Evolutionary conservation across 2,888 invertebrate species (phyloP).

Genomic region (Synergus japonicus): DNA sequence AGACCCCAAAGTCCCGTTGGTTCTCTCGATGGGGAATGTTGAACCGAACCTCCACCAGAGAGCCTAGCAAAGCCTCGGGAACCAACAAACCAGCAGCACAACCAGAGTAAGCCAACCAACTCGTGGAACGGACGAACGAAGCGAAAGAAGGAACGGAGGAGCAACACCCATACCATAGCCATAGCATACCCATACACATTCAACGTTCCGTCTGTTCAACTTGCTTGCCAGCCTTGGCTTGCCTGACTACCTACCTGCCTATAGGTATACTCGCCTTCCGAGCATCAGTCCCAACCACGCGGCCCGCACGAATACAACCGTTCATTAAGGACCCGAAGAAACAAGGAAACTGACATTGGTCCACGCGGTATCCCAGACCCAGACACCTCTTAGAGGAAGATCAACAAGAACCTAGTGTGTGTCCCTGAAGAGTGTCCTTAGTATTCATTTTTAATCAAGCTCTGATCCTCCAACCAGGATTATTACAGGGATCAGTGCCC

Average conservation of each 20-base stretch:
- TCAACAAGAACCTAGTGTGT: constrained; percentile 39
- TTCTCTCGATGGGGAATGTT: constrained; percentile 73
- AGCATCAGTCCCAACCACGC: constrained; percentile 76
- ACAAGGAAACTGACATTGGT: not conserved
- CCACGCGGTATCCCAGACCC: constrained; percentile 1
- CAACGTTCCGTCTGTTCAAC: constrained; percentile 49
- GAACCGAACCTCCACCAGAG: constrained; percentile 58
- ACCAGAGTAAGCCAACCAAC: constrained; percentile 37
- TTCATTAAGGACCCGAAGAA: constrained; percentile 66
- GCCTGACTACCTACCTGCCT: constrained; percentile 59
- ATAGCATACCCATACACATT: constrained; percentile 22
- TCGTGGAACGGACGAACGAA: constrained; percentile 54
- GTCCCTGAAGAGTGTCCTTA: not conserved
- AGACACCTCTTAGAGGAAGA: not conserved
- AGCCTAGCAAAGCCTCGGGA: constrained; percentile 43
- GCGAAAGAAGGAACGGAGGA: constrained; percentile 53
- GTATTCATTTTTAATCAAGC: no score
- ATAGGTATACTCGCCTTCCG: constrained; percentile 70
- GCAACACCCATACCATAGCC: constrained; percentile 61
- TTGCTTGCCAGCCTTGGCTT: constrained; percentile 31
- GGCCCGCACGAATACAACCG: constrained; percentile 75
- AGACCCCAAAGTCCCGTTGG: constrained; percentile 74
- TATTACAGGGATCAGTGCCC: not conserved
- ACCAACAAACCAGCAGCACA: constrained; percentile 47
- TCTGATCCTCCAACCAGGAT: not conserved